phyloP scores from a whole-genome alignment of 2,113 vertebrate species.

The Sinocyclocheilus rhinocerous region DNA sequence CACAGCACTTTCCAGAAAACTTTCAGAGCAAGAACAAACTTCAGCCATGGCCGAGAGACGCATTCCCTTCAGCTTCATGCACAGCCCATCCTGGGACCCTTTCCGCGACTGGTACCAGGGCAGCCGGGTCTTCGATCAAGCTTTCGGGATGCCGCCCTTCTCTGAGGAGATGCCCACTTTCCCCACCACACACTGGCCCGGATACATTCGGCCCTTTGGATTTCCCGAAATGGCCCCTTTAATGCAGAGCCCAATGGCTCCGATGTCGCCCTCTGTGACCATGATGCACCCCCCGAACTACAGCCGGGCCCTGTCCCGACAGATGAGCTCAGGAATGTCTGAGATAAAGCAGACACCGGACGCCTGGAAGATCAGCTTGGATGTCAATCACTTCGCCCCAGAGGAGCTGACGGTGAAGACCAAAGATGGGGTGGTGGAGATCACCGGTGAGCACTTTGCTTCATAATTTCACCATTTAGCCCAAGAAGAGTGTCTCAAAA shows the following conservation, averaged over 20 bases:
- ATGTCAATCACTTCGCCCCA: conserved; percentile 94
- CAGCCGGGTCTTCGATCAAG: conserved; percentile 92
- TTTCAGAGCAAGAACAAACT: conserved; percentile 44
- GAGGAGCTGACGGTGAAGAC: conserved; percentile 97
- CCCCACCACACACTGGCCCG: conserved; percentile 86
- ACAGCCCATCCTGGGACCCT: conserved; percentile 92
- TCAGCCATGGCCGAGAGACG: conserved; percentile 86
- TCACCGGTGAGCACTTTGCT: conserved; percentile 80
- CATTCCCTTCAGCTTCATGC: conserved; percentile 89
- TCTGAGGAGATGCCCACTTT: conserved; percentile 83
- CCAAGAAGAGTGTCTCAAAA: not conserved
- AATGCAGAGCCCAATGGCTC: conserved; percentile 34
- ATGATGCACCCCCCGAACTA: conserved; percentile 65
- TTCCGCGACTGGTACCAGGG: conserved; percentile 91
- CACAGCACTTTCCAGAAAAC: conserved; percentile 47
- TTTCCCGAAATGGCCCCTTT: conserved; percentile 54
- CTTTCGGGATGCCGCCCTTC: conserved; percentile 87
- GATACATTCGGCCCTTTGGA: conserved; percentile 82
- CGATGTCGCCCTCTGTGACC: not conserved
- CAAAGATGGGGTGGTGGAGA: conserved; percentile 93
- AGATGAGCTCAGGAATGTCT: conserved; percentile 91
- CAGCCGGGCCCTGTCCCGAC: conserved; percentile 80
- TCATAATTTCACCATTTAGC: not conserved
- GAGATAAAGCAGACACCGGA: conserved; percentile 94
- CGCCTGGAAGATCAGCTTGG: conserved; percentile 91